Percentiles rank a stretch among this genome's conserved stretches.
These are phyloP conservation scores for Latrodectus hesperus DNA, from an alignment of 2,888 invertebrate genomes.

Conservation along the genomic window DNA sequence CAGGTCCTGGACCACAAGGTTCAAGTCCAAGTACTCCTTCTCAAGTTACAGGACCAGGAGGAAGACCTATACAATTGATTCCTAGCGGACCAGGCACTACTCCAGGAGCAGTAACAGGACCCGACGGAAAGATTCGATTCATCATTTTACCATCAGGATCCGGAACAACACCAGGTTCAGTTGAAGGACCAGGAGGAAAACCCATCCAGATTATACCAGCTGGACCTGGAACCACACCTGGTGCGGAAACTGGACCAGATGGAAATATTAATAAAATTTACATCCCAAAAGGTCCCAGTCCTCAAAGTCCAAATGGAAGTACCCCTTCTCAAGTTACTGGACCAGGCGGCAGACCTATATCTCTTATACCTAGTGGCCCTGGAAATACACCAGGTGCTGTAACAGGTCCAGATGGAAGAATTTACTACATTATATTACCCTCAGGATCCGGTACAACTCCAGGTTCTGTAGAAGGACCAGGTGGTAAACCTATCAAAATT, in stretches of 20 bases:
- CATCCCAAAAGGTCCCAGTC: background rate
- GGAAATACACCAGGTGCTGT: background rate
- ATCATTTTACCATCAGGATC: background rate
- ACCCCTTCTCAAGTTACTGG: conserved; percentile 3
- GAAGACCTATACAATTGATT: no score
- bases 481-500: background rate
- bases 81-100: no score
- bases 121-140: background rate
- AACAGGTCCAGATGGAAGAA: background rate
- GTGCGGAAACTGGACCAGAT: background rate
- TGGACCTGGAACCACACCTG: background rate
- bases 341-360: background rate
- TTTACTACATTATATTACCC: background rate
- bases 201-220: background rate
- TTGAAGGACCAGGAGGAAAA: no score
- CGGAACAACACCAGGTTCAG: background rate
- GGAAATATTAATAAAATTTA: background rate
- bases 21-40: conserved; percentile 25
- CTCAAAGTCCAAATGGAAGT: background rate
- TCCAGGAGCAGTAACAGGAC: conserved; percentile 9
- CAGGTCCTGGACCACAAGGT: background rate
- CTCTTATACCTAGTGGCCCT: background rate
- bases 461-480: background rate
- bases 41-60: no score
- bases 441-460: background rate